phyloP scores from a whole-genome alignment of 2,113 vertebrate species.

The Strix uralensis region DNA sequence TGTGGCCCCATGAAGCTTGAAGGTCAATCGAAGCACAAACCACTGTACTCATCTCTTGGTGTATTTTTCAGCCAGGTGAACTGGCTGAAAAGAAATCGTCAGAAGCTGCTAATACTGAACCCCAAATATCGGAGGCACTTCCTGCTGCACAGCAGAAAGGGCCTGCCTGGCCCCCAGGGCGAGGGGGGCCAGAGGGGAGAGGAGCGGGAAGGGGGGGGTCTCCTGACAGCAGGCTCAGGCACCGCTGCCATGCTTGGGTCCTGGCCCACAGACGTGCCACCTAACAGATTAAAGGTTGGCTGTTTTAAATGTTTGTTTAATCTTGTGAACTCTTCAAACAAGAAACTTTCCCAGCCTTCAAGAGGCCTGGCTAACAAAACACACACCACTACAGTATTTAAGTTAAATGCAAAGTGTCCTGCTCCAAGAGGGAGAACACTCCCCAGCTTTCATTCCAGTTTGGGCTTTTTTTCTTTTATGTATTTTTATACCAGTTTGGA shows the following conservation, averaged over 20 bases:
- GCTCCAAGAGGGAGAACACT: background rate
- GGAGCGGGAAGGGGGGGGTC: background rate
- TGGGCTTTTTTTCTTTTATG: background rate
- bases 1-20: background rate
- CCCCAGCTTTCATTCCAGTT: background rate
- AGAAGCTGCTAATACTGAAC: background rate
- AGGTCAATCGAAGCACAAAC: background rate
- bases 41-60: background rate
- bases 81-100: background rate
- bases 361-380: background rate
- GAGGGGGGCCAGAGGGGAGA: background rate
- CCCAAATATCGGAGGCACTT: accelerated
- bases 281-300: background rate
- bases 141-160: background rate
- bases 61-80: background rate
- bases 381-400: background rate
- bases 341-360: background rate
- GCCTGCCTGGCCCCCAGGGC: no score
- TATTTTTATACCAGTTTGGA: background rate
- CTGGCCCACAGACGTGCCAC: background rate
- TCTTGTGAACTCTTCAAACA: background rate
- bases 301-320: background rate
- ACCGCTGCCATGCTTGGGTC: background rate
- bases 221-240: background rate
- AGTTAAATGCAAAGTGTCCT: background rate